Conservation (phyloP, 1,140 invertebrate species). For the Dreissena polymorpha region DNA sequence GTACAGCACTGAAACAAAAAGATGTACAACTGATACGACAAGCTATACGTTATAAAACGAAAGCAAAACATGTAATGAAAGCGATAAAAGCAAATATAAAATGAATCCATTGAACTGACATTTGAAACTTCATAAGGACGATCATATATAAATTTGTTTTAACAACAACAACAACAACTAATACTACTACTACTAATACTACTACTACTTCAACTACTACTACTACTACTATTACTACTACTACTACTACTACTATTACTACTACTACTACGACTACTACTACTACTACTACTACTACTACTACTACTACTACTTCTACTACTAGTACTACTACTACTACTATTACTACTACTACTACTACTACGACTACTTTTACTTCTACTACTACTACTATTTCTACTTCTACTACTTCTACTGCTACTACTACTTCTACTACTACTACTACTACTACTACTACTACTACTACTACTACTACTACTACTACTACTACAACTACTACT, state of each 20-base stretch:
- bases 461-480: background rate
- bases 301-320: no score
- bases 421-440: background rate
- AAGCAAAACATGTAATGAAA: background rate
- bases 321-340: background rate
- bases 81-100: no score
- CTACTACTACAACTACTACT: background rate
- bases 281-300: no score
- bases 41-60: background rate
- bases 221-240: no score
- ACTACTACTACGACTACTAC: no score
- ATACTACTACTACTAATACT: no score
- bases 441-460: background rate
- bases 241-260: no score
- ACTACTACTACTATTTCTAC: no score
- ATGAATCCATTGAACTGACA: background rate
- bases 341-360: conserved; percentile 9
- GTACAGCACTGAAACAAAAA: conserved; percentile 86
- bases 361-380: no score
- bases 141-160: no score
- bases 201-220: no score
- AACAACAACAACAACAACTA: no score
- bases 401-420: background rate
- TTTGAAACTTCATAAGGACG: background rate
- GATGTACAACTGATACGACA: background rate